A percentile compares a stretch with the other conserved stretches of the same genome.
phyloP scores from a whole-genome alignment of 92 coral and sea anemone genomes.

The Pocillopora grandis region DNA sequence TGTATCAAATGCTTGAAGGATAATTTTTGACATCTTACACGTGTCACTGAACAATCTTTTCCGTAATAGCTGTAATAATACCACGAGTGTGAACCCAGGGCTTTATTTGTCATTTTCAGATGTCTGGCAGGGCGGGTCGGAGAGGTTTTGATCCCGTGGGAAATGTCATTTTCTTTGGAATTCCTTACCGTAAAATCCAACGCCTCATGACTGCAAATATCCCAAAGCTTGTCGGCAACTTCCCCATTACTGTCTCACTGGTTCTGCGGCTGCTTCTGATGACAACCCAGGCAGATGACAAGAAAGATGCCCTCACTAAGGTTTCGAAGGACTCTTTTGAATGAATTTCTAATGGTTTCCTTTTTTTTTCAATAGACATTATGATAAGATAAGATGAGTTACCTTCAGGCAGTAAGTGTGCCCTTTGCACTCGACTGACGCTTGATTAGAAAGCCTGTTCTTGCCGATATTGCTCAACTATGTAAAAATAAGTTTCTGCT shows the following conservation, averaged over 20 bases:
- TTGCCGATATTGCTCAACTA: too few species aligned
- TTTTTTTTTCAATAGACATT: too few species aligned
- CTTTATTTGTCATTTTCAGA: slow-evolving; percentile 28
- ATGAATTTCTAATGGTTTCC: background rate
- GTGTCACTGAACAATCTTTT: too few species aligned
- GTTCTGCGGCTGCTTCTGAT: slow-evolving; percentile 72
- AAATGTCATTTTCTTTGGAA: slow-evolving; percentile 72
- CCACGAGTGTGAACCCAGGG: too few species aligned
- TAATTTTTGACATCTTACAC: background rate
- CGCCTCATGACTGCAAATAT: slow-evolving; percentile 72
- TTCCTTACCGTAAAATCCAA: slow-evolving; percentile 67
- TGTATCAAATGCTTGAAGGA: too few species aligned
- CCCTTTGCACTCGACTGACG: too few species aligned
- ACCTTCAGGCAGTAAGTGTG: too few species aligned
- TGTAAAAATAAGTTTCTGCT: background rate
- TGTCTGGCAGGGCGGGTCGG: slow-evolving; percentile 80
- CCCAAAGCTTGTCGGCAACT: slow-evolving; percentile 74
- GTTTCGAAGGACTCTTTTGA: background rate
- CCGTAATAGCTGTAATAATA: too few species aligned
- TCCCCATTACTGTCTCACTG: slow-evolving; percentile 67
- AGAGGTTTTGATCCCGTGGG: slow-evolving; percentile 77
- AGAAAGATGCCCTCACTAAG: slow-evolving; percentile 31
- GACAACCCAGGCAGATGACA: slow-evolving; percentile 47
- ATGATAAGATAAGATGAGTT: too few species aligned
- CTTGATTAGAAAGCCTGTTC: too few species aligned